phyloP scores from a whole-genome alignment of 2,113 vertebrate genomes.

The Toxotes jaculatrix region DNA sequence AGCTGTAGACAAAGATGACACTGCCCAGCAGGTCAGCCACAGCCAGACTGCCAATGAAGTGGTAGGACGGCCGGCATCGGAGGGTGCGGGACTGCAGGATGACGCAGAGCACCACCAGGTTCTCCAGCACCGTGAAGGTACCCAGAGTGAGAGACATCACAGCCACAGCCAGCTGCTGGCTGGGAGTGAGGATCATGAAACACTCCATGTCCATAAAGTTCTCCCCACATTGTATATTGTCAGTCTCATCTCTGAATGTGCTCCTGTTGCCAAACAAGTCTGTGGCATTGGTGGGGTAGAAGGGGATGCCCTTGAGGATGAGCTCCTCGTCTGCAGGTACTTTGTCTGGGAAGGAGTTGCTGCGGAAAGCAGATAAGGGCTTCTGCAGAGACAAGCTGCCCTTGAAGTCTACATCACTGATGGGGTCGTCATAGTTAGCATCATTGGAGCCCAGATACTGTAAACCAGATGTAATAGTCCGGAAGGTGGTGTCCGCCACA shows the following conservation, averaged over 20 bases:
- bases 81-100: conserved; percentile 96
- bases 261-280: conserved; percentile 93
- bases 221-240: conserved; percentile 94
- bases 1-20: conserved; percentile 99
- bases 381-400: conserved; percentile 92
- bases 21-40: conserved; percentile 97
- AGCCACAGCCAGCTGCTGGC: conserved; percentile 96
- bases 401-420: conserved; percentile 91
- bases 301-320: conserved; percentile 87
- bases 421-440: conserved; percentile 92
- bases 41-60: conserved; percentile 98
- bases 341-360: conserved; percentile 93
- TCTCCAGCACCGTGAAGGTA: conserved; percentile 98
- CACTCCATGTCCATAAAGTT: conserved; percentile 99
- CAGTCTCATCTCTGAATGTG: conserved; percentile 89
- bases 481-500: conserved; percentile 97
- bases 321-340: conserved; percentile 91
- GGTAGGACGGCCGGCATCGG: conserved; percentile 96
- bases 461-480: conserved; percentile 97
- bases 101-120: conserved; percentile 94
- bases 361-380: conserved; percentile 93
- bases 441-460: conserved; percentile 95
- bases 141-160: conserved; percentile 95
- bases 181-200: conserved; percentile 98
- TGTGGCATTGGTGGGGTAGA: conserved; percentile 91